Conservation (phyloP, 1,140 invertebrate species). For the Calliphora vicina region DNA sequence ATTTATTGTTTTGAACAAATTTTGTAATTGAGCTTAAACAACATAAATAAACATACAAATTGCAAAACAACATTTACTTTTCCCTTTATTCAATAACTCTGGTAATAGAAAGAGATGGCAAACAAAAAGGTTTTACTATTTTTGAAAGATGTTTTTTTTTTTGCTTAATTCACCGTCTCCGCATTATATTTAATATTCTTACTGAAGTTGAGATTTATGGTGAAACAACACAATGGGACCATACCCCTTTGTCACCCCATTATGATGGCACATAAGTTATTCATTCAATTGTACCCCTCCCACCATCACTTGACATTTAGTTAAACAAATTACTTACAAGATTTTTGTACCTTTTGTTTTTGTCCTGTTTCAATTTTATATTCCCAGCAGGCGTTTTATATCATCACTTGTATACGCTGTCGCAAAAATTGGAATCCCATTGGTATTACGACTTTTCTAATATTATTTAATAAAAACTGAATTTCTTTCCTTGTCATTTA, state of each 20-base stretch:
- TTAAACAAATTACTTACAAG: neutral
- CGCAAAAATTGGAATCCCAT: neutral
- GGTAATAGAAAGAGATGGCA: neutral
- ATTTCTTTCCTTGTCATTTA: neutral
- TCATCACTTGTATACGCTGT: neutral
- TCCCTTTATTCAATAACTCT: neutral
- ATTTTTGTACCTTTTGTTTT: neutral
- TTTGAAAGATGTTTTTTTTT: neutral
- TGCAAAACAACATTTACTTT: neutral
- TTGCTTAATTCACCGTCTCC: neutral
- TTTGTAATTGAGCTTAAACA: constrained; percentile 6
- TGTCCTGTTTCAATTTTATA: neutral
- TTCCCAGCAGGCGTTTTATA: neutral
- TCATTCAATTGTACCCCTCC: neutral
- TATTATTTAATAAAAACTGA: neutral
- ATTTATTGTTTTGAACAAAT: constrained; percentile 11
- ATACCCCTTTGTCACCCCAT: constrained; percentile 3
- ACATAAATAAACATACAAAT: constrained; percentile 14
- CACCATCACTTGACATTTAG: neutral
- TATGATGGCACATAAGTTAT: neutral
- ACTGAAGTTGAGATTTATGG: neutral
- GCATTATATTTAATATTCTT: neutral
- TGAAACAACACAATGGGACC: neutral
- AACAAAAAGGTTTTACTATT: neutral
- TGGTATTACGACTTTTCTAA: neutral